Conservation (phyloP, 2,888 invertebrate genomes). For the Fabriciana adippe region DNA sequence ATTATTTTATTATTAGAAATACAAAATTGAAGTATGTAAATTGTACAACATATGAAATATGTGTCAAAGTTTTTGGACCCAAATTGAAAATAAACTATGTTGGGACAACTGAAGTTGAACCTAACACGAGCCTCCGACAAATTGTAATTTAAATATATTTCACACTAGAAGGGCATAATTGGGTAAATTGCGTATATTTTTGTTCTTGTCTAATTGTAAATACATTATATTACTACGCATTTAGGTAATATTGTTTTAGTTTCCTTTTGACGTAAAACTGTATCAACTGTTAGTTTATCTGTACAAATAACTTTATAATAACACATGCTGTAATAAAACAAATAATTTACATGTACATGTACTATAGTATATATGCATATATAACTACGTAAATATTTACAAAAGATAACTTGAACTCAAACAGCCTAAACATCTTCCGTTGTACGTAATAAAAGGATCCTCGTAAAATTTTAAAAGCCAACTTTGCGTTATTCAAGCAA, state of each 20-base stretch:
- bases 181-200: neutral
- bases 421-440: neutral
- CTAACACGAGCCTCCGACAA: slow-evolving; percentile 5
- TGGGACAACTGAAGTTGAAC: slow-evolving; percentile 19
- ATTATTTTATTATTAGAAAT: too few species aligned
- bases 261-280: neutral
- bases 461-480: slow-evolving; percentile 33
- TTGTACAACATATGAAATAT: slow-evolving; percentile 48
- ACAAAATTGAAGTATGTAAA: too few species aligned
- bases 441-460: slow-evolving; percentile 19
- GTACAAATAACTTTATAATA: too few species aligned
- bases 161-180: neutral
- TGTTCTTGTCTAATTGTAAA: neutral
- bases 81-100: slow-evolving; percentile 67
- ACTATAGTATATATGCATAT: neutral
- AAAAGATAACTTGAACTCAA: neutral
- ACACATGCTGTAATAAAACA: too few species aligned
- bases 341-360: too few species aligned
- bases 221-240: neutral
- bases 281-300: too few species aligned
- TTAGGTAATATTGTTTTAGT: neutral
- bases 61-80: slow-evolving; percentile 60
- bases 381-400: neutral
- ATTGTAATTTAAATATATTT: slow-evolving; percentile 10
- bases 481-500: slow-evolving; percentile 33